phyloP scores from a whole-genome alignment of 2,113 vertebrate species.

The Pavo muticus region DNA sequence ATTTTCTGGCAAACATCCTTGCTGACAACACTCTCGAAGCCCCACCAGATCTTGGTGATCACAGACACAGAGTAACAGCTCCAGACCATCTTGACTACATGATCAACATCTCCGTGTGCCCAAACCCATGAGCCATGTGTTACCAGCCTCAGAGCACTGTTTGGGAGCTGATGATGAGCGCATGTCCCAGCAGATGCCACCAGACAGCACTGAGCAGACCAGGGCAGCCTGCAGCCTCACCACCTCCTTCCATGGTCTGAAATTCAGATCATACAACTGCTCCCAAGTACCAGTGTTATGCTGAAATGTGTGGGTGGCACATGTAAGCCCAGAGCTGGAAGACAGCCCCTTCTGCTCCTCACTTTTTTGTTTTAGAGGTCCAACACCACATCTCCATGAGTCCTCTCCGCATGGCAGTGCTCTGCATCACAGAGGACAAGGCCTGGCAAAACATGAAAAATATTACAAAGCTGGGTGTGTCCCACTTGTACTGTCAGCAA shows the following conservation, averaged over 20 bases:
- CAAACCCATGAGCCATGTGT: fast-evolving
- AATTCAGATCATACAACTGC: constrained; percentile 46
- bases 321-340: background rate
- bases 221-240: background rate
- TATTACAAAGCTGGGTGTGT: background rate
- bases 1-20: background rate
- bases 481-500: fast-evolving
- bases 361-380: background rate
- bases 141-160: fast-evolving
- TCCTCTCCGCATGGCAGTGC: background rate
- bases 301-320: background rate
- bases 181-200: background rate
- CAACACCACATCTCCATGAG: background rate
- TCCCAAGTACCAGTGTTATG: background rate
- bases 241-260: background rate
- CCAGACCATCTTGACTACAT: background rate
- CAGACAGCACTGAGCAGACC: background rate
- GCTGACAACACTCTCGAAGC: fast-evolving
- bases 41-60: background rate
- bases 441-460: background rate
- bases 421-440: background rate
- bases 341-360: background rate
- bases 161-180: fast-evolving
- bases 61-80: background rate
- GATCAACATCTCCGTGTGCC: fast-evolving